Evolutionary conservation across 64 coral and sea anemone genomes (phyloP), one percentile per base, ranked within the genome.

Genomic region (Orbicella faveolata): DNA sequence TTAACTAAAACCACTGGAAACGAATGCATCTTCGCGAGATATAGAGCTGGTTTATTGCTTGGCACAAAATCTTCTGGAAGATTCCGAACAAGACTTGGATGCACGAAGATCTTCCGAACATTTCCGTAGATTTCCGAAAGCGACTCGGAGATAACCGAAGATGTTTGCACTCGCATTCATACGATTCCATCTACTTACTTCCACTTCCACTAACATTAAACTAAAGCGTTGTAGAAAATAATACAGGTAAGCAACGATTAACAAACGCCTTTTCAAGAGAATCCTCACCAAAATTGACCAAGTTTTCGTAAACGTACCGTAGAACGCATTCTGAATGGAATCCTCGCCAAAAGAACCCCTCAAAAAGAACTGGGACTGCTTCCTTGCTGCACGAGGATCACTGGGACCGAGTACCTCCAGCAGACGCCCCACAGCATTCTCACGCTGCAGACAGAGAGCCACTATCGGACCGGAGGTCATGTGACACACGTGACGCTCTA

Each of bases 341-440:
- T 98, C 96, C 26, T 84, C 85, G 16, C 96, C 96, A 91, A 93
- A 98, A 34, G 92, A 98, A 52, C 96, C 96, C 39, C 96, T 79
- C 81, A 98, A 73, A n/a, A 89, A 83, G 90, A 98, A 98, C 85
- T 95, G 96, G 19, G 94, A 95, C 25, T 91, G 90, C 34, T 84
- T 83, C 51, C 89, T 88, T 30, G 93, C 89, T 19, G 83, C 66
- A 7, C 87, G 79, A 59, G 96, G 87, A 86, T 91, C 83, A 37
- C 75, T 34, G 76, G 96, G 93, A 84, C 96, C 96, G 6, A 98
- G 74, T 68, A 95, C 90, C 25, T 98, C 93, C 30, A 95, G 63
- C 1, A 98, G 88, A 21, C 93, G 89, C 67, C 93, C 93, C 30
- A 98, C 87, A 52, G 93, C 91, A 75, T 98, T 98, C 79, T 98